Conservation (phyloP, 2,888 invertebrate species). For the Athripsodes cinereus region DNA sequence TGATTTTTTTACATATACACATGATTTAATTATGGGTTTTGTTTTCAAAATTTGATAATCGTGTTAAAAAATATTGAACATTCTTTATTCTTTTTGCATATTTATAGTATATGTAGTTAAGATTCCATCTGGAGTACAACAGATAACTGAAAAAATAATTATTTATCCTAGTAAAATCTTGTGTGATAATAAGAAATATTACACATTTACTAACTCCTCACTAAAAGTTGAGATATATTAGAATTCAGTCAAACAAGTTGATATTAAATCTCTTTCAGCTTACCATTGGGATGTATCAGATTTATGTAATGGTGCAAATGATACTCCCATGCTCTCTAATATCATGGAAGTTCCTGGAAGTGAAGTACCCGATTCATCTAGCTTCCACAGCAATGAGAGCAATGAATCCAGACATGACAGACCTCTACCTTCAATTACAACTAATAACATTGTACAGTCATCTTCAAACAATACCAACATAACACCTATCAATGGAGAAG, state of each 20-base stretch:
- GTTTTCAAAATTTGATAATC: no score
- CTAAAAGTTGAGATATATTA: no score
- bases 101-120: no score
- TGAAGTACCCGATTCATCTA: constrained; percentile 86
- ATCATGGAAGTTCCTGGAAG: constrained; percentile 88
- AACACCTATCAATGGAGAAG: constrained; percentile 23
- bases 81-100: no score
- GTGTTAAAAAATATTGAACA: no score
- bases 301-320: constrained; percentile 62
- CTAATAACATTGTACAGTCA: constrained; percentile 21
- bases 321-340: constrained; percentile 76
- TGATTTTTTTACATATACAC: neutral
- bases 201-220: no score
- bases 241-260: no score
- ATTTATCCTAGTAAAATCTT: no score
- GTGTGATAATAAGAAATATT: no score
- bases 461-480: constrained; percentile 18
- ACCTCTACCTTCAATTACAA: constrained; percentile 26
- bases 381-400: constrained; percentile 77
- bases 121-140: no score
- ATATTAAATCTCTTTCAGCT: constrained; percentile 34
- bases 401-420: constrained; percentile 57
- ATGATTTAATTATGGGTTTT: neutral
- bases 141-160: no score
- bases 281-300: constrained; percentile 99